Conservation (phyloP, 1,140 invertebrate genomes). For the Drosophila fuyamai region DNA sequence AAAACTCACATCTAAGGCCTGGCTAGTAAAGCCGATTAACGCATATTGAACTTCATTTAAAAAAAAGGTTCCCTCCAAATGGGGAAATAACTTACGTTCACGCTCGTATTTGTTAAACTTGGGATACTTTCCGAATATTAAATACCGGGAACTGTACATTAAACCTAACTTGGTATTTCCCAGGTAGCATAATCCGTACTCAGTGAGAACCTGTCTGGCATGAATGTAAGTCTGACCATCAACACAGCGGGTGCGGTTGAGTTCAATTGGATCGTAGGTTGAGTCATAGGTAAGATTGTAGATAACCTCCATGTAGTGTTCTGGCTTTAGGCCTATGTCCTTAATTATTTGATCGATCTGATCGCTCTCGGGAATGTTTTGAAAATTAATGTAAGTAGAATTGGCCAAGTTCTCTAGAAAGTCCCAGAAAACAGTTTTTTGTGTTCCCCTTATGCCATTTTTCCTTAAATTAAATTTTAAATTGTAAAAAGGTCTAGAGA, state of each 20-base stretch:
- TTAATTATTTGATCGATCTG: slow-evolving; percentile 53
- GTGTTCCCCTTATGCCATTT: slow-evolving; percentile 27
- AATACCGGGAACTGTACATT: slow-evolving; percentile 61
- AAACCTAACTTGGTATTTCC: slow-evolving; percentile 58
- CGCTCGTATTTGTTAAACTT: slow-evolving; percentile 36
- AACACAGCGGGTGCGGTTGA: slow-evolving; percentile 41
- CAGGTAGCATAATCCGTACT: slow-evolving; percentile 79
- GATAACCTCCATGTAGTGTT: slow-evolving; percentile 75
- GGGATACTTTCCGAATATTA: slow-evolving; percentile 65
- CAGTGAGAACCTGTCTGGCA: slow-evolving; percentile 72
- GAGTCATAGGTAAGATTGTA: slow-evolving; percentile 74
- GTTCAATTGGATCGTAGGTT: slow-evolving; percentile 47
- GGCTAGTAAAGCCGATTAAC: slow-evolving; percentile 38
- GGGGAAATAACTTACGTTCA: slow-evolving; percentile 2
- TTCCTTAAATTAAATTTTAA: slow-evolving; percentile 14
- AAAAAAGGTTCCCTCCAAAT: slow-evolving; percentile 58
- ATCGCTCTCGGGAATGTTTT: slow-evolving; percentile 64
- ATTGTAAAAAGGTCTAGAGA: no score
- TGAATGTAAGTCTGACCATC: slow-evolving; percentile 60
- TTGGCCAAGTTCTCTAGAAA: slow-evolving; percentile 81
- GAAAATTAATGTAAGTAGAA: slow-evolving; percentile 76
- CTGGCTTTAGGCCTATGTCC: slow-evolving; percentile 54
- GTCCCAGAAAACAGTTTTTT: slow-evolving; percentile 51
- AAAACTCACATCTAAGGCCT: slow-evolving; percentile 59
- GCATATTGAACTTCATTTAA: slow-evolving; percentile 59